phyloP scores from a whole-genome alignment of 2,113 vertebrate species.

The Ondatra zibethicus region DNA sequence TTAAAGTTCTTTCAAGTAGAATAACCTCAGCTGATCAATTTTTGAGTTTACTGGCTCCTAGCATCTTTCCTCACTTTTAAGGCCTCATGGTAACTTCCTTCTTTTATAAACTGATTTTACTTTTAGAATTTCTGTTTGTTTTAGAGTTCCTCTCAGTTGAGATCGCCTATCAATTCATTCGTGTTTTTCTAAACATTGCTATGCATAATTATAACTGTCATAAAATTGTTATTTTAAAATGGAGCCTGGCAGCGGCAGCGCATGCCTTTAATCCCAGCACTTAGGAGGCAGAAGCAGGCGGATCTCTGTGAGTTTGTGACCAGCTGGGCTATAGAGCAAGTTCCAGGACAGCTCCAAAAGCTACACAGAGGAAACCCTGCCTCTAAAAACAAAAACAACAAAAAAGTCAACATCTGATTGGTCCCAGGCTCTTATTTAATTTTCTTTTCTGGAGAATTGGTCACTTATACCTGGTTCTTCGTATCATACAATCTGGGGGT shows the following conservation, averaged over 20 bases:
- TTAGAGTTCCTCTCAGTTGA: background rate
- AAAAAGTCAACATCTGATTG: background rate
- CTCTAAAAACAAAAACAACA: no score
- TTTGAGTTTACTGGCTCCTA: background rate
- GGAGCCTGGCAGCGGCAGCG: no score
- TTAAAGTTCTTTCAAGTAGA: background rate
- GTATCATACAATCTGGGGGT: background rate
- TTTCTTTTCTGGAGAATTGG: background rate
- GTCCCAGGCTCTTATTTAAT: background rate
- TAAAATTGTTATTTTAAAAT: background rate
- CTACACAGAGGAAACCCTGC: no score
- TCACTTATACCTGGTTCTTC: background rate
- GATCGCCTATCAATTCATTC: background rate
- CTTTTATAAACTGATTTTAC: background rate
- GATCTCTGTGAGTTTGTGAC: no score
- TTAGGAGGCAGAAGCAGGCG: no score
- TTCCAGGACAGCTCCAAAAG: no score
- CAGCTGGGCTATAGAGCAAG: no score
- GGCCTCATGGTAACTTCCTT: background rate
- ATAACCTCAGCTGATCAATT: background rate
- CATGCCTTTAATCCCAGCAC: no score
- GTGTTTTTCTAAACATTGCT: constrained; percentile 26
- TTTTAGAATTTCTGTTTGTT: background rate
- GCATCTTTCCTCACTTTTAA: background rate
- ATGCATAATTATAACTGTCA: background rate